Evolutionary conservation across 2,113 vertebrate genomes (phyloP).

Genomic region (Picathartes gymnocephalus): DNA sequence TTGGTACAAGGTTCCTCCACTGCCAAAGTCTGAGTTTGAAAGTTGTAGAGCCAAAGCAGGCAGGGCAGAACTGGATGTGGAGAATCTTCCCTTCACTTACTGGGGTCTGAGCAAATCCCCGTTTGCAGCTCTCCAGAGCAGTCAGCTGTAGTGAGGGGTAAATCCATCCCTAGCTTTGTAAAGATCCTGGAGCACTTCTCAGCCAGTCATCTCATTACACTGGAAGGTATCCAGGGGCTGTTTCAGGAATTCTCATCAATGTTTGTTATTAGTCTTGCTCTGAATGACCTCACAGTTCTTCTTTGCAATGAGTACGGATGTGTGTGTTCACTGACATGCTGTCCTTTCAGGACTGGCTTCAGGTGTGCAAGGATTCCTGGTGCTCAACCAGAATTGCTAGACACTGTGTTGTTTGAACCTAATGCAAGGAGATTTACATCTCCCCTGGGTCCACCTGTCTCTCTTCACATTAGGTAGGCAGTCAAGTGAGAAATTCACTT

Average conservation of each 20-base stretch:
- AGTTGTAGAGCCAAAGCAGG: not conserved
- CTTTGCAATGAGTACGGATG: fast-evolving
- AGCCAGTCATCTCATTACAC: not conserved
- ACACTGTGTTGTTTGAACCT: not conserved
- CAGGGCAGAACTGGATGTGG: not conserved
- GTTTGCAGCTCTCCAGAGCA: not conserved
- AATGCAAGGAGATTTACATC: not conserved
- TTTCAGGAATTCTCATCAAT: not conserved
- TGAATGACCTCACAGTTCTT: fast-evolving
- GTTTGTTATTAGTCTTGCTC: not conserved
- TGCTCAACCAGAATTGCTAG: not conserved
- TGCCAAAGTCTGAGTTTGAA: not conserved
- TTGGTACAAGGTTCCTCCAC: not conserved
- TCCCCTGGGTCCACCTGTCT: not conserved
- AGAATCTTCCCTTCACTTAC: not conserved
- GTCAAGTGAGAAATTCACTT: constrained; percentile 5
- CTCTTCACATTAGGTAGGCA: not conserved
- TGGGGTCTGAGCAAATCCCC: not conserved
- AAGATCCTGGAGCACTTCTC: not conserved
- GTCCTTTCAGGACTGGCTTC: not conserved
- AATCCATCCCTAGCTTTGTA: not conserved
- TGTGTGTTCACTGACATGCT: not conserved
- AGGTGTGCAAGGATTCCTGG: not conserved
- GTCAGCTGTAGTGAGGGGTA: not conserved
- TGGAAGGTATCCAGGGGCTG: not conserved